Evolutionary conservation across 1,140 invertebrate species (phyloP), one percentile per base, ranked within the genome.

Genomic region (Dryas iulia): DNA sequence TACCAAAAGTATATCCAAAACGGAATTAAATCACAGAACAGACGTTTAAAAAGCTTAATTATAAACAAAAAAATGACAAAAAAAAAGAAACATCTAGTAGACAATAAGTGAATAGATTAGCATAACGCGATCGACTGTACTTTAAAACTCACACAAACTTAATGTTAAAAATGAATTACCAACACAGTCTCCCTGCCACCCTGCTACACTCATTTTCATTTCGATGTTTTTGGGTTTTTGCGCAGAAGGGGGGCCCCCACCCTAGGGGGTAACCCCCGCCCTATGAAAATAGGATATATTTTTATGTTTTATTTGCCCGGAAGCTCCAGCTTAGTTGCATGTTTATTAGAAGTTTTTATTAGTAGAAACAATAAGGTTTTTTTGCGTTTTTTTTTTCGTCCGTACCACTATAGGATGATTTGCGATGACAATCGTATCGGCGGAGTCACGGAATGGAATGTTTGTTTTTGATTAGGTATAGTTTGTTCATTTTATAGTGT

Each of bases 101-200:
- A 63, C 61, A 63, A 65, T 65, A 65, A 57, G 12, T 7, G 39
- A 47, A 47, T 65, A 65, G 73, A 81, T 82, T 77, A 83, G 65
- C 76, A 77, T 79, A 84, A 81, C 79, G 75, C 73, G 64, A 66
- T 74, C 76, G 82, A 90, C 82, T 91, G 89, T 91, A 91, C 86
- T 91, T 91, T 91, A 89, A 91, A 89, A 91, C 89, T 70, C 89
- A 91, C 89, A 91, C 89, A 90, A 74, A 81, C 82, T 83, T 89
- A 91, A 88, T 86, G 89, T 91, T 91, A 91, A 91, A 91, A 91
- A 91, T 91, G 89, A 91, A 91, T 91, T 91, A 91, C 89, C 82
- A 89, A 88, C 89, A 90, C 84, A 90, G 77, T 71, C 72, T 72
- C 74, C 75, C 72, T 73, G 71, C 81, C 83, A 73, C 85, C 85